Evolutionary conservation across 2,888 invertebrate genomes (phyloP).

Genomic region (Arge pagana): DNA sequence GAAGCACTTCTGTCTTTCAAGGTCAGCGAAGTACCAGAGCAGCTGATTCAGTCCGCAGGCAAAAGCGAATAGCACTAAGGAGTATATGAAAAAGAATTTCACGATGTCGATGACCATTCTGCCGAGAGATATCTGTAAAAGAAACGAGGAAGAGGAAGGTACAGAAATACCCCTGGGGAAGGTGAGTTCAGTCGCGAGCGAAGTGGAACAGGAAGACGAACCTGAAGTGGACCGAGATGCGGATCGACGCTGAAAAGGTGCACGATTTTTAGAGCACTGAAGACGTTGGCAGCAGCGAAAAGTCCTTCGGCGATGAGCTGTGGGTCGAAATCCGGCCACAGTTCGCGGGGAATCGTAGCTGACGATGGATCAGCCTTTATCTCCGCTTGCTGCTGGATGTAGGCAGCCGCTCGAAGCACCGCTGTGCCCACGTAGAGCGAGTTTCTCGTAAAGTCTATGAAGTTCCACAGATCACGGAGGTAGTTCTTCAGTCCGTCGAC

Average conservation of each 20-base stretch:
- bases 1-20: slow-evolving; percentile 82
- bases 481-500: slow-evolving; percentile 85
- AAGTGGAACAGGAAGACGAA: slow-evolving; percentile 21
- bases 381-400: slow-evolving; percentile 74
- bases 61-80: slow-evolving; percentile 86
- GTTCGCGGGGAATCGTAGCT: slow-evolving; percentile 78
- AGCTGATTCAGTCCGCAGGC: slow-evolving; percentile 91
- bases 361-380: slow-evolving; percentile 70
- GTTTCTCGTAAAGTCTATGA: slow-evolving; percentile 92
- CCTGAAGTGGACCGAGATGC: slow-evolving; percentile 86
- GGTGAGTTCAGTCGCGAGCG: neutral
- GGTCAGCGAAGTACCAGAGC: slow-evolving; percentile 91
- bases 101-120: slow-evolving; percentile 89
- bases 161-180: too few relatives aligned
- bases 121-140: slow-evolving; percentile 87
- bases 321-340: slow-evolving; percentile 93
- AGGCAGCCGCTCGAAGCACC: slow-evolving; percentile 72
- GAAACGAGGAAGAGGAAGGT: slow-evolving; percentile 88
- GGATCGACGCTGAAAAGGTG: slow-evolving; percentile 94
- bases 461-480: slow-evolving; percentile 93
- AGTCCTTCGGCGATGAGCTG: slow-evolving; percentile 91
- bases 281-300: slow-evolving; percentile 94
- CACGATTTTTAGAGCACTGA: slow-evolving; percentile 88
- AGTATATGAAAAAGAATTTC: slow-evolving; percentile 90
- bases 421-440: slow-evolving; percentile 79